Evolutionary conservation across 2,113 vertebrate species (phyloP).

Genomic region (Trochalopteron elliotii): DNA sequence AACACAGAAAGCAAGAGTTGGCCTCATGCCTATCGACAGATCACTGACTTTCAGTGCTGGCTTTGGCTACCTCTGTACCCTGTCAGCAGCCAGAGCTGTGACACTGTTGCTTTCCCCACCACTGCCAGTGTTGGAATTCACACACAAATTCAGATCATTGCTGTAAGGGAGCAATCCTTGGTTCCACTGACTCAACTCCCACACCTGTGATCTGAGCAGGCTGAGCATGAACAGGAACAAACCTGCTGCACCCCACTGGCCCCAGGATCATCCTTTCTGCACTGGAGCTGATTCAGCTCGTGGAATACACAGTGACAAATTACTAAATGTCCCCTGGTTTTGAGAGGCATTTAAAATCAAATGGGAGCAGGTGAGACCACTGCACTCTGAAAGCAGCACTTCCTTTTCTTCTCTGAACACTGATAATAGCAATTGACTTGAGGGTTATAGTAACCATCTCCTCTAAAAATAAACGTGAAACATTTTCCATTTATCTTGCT

Average conservation of each 20-base stretch:
- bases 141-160: not conserved
- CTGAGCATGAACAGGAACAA: not conserved
- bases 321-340: not conserved
- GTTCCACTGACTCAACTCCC: not conserved
- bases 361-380: not conserved
- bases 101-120: not conserved
- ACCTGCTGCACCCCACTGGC: not conserved
- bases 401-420: not conserved
- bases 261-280: not conserved
- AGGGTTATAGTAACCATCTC: not conserved
- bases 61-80: not conserved
- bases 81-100: not conserved
- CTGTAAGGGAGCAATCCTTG: rapidly evolving
- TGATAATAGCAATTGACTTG: not conserved
- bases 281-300: not conserved
- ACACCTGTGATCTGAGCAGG: rapidly evolving
- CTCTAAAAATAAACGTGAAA: not conserved
- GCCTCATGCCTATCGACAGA: not conserved
- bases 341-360: not conserved
- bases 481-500: not conserved
- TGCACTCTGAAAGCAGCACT: not conserved
- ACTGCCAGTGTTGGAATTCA: not conserved
- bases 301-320: not conserved
- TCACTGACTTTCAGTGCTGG: not conserved
- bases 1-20: not conserved